Percentiles rank a stretch among this genome's conserved stretches.
phyloP scores from a whole-genome alignment of 2,797 vertebrate genomes.

The Cryptoblepharus egeriae region DNA sequence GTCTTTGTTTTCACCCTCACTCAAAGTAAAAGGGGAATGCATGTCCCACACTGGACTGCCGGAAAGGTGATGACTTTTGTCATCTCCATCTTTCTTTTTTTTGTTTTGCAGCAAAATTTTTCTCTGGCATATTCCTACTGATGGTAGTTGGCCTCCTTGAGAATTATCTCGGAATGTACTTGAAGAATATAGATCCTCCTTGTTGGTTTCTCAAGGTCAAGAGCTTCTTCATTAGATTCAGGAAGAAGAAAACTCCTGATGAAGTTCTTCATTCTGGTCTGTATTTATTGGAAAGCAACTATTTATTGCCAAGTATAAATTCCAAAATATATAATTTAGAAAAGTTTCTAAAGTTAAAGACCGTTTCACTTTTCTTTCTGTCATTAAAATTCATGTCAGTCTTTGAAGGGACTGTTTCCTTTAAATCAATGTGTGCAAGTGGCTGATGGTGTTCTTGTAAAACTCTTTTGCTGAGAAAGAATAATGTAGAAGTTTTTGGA shows the following conservation, averaged over 20 bases:
- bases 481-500: too few species aligned
- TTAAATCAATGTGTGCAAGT: not conserved
- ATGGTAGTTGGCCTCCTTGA: conserved; percentile 80
- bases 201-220: not conserved
- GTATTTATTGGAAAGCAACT: not conserved
- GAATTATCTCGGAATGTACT: conserved; percentile 73
- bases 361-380: not conserved
- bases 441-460: not conserved
- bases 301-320: not conserved
- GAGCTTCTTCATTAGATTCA: not conserved
- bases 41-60: not conserved
- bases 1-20: not conserved
- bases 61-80: not conserved
- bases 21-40: not conserved
- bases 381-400: not conserved
- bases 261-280: not conserved
- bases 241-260: not conserved
- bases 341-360: too few species aligned
- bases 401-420: not conserved
- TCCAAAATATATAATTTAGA: not conserved
- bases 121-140: conserved; percentile 78
- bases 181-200: conserved; percentile 61
- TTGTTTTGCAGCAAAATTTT: conserved; percentile 73
- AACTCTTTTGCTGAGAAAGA: not conserved
- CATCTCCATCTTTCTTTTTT: not conserved